Evolutionary conservation across 2,113 vertebrate genomes (phyloP).

Genomic region (Mormyrus iriodes): DNA sequence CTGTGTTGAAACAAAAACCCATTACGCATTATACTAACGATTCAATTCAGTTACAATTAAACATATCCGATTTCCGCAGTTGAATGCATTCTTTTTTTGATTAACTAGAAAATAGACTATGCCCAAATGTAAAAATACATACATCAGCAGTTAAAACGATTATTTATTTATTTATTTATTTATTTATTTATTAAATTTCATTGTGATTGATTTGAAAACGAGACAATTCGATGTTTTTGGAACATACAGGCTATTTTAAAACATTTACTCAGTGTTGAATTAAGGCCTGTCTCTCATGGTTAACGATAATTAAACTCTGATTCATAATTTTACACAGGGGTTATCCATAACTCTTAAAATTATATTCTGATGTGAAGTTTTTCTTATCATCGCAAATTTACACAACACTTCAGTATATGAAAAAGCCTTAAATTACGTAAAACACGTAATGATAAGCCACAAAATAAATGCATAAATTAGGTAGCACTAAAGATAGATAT

Average conservation of each 20-base stretch:
- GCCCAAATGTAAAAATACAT: not conserved
- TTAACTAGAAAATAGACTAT: not conserved
- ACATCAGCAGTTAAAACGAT: not conserved
- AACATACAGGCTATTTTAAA: not conserved
- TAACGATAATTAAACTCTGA: not conserved
- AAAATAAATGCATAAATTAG: not conserved
- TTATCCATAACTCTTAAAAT: not conserved
- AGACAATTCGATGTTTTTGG: not conserved
- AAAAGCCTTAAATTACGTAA: not conserved
- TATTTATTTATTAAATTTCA: not conserved
- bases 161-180: too few species aligned
- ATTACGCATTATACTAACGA: not conserved
- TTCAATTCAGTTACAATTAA: not conserved
- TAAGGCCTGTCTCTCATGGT: not conserved
- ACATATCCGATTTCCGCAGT: not conserved
- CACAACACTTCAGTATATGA: not conserved
- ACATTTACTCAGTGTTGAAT: not conserved
- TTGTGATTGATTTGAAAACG: not conserved
- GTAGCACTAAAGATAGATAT: not conserved
- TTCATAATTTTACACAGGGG: not conserved
- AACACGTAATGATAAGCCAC: not conserved
- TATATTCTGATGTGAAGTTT: not conserved
- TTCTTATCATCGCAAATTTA: not conserved
- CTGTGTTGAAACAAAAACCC: not conserved
- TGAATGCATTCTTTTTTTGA: not conserved